These are phyloP conservation scores for Rissa tridactyla DNA, from an alignment of 2,113 vertebrate genomes.

Conservation along the genomic window DNA sequence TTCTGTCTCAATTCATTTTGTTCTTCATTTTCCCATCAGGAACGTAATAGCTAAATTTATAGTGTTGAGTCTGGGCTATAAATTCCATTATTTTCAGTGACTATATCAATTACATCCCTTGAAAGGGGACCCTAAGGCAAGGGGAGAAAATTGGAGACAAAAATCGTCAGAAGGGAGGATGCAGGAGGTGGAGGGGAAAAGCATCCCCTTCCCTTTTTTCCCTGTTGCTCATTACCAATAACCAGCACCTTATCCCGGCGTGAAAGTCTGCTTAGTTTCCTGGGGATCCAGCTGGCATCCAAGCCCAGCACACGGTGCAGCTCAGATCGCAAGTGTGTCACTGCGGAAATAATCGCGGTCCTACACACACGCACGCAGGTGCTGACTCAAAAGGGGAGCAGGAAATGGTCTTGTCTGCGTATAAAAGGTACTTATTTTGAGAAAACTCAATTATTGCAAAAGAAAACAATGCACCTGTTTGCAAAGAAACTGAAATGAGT, in stretches of 20 bases:
- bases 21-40: conserved; percentile 74
- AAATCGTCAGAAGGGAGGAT: conserved; percentile 31
- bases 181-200: not conserved
- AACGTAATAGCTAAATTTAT: conserved; percentile 74
- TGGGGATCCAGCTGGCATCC: not conserved
- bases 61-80: conserved; percentile 69
- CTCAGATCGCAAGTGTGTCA: not conserved
- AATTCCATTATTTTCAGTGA: conserved; percentile 74
- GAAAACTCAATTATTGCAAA: not conserved
- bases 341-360: not conserved
- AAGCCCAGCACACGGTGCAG: too few species aligned
- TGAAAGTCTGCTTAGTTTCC: not conserved
- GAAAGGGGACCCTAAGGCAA: conserved; percentile 55
- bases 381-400: not conserved
- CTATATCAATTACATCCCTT: conserved; percentile 69
- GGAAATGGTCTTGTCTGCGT: not conserved
- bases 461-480: not conserved
- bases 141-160: conserved; percentile 53
- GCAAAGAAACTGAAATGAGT: not conserved
- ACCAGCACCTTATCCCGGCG: not conserved
- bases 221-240: not conserved
- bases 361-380: not conserved
- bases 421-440: not conserved
- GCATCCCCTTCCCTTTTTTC: not conserved
- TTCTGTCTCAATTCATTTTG: conserved; percentile 75